Evolutionary conservation across 2,113 vertebrate species (phyloP).

Genomic region (Oreocharis arfaki): DNA sequence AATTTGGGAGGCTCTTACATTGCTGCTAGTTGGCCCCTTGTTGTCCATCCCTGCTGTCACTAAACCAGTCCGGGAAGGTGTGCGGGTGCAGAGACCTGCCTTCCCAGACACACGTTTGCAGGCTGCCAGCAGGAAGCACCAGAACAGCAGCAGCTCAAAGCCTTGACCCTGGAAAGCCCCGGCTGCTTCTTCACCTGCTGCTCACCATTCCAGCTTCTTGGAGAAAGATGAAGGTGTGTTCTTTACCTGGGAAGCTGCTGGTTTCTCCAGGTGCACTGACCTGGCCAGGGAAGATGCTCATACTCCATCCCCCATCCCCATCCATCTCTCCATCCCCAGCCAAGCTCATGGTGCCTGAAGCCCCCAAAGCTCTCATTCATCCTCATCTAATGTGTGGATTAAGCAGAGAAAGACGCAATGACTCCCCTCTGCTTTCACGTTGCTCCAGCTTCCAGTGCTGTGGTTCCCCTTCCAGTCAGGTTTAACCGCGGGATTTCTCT

Average conservation of each 20-base stretch:
- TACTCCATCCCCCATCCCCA: background rate
- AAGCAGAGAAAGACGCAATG: background rate
- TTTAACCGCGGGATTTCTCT: background rate
- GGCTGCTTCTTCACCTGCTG: background rate
- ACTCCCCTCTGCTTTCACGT: background rate
- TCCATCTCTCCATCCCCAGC: background rate
- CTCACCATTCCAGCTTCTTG: rapidly evolving
- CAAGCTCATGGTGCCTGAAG: background rate
- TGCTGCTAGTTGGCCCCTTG: background rate
- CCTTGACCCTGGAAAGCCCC: background rate
- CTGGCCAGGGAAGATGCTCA: rapidly evolving
- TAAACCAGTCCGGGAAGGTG: background rate
- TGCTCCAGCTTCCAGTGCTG: background rate
- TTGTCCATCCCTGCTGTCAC: background rate
- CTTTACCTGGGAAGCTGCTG: background rate
- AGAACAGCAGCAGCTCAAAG: background rate
- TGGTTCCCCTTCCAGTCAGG: background rate
- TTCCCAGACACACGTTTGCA: background rate
- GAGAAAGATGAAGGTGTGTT: background rate
- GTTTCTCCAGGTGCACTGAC: background rate
- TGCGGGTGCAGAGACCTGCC: background rate
- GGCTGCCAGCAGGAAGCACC: background rate
- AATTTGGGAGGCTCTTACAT: background rate
- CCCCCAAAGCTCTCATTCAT: background rate
- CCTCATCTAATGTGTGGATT: background rate